Evolutionary conservation across 2,797 vertebrate species (phyloP).

Genomic region (Podargus strigoides): DNA sequence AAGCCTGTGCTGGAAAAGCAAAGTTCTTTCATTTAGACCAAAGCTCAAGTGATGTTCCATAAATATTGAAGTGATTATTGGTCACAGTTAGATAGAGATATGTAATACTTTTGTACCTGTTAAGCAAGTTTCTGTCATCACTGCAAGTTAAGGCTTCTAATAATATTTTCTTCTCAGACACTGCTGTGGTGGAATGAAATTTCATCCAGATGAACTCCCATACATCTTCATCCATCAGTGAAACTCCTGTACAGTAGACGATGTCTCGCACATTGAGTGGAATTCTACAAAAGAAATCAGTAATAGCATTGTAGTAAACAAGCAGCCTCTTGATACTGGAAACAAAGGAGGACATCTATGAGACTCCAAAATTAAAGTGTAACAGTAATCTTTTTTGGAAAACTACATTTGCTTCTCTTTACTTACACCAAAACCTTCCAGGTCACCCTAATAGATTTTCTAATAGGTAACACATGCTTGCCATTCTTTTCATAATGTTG

Average conservation of each 20-base stretch:
- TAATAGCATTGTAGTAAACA: conserved; percentile 15
- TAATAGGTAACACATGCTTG: not conserved
- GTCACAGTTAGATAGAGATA: not conserved
- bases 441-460: not conserved
- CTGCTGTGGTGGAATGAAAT: conserved; percentile 90
- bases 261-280: conserved; percentile 95
- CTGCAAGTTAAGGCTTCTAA: conserved; percentile 97
- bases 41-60: not conserved
- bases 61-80: not conserved
- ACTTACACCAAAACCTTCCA: not conserved
- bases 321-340: not conserved
- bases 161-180: conserved; percentile 96
- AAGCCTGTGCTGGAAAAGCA: not conserved
- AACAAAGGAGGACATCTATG: not conserved
- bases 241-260: conserved; percentile 96
- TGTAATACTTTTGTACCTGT: conserved; percentile 76
- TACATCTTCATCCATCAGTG: conserved; percentile 95
- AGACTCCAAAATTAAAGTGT: not conserved
- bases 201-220: conserved; percentile 99
- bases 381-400: not conserved
- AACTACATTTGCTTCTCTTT: not conserved
- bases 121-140: conserved; percentile 91
- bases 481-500: not conserved
- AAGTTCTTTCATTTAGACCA: not conserved
- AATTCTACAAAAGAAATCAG: conserved; percentile 80